Evolutionary conservation across 2,888 invertebrate species (phyloP).

Genomic region (Amphimallon solstitiale): DNA sequence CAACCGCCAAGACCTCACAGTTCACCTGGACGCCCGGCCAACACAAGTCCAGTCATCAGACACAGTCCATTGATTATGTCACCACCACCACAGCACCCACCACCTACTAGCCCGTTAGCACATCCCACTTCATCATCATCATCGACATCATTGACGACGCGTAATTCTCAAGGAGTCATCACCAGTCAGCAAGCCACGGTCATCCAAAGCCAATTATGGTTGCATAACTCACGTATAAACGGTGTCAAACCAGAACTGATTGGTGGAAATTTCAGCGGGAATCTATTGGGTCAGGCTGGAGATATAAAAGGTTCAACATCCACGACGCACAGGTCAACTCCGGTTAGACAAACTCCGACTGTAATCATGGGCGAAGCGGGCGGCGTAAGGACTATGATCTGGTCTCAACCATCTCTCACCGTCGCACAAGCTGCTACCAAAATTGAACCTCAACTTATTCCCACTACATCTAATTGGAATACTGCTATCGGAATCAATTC

Average conservation of each 20-base stretch:
- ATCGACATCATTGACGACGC: slow-evolving; percentile 40
- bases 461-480: slow-evolving; percentile 60
- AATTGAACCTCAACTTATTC: slow-evolving; percentile 54
- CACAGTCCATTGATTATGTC: slow-evolving; percentile 57
- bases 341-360: slow-evolving; percentile 77
- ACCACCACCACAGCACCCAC: slow-evolving; percentile 49
- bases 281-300: slow-evolving; percentile 47
- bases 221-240: slow-evolving; percentile 72
- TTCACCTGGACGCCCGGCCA: slow-evolving; percentile 60
- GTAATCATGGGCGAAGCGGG: slow-evolving; percentile 95
- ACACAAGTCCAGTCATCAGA: slow-evolving; percentile 59
- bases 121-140: slow-evolving; percentile 60
- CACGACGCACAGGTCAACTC: slow-evolving; percentile 30
- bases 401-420: slow-evolving; percentile 69
- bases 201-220: slow-evolving; percentile 60
- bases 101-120: slow-evolving; percentile 54
- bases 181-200: slow-evolving; percentile 53
- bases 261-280: slow-evolving; percentile 66
- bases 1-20: slow-evolving; percentile 62
- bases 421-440: slow-evolving; percentile 50
- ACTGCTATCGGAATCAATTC: slow-evolving; percentile 51
- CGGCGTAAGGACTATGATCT: slow-evolving; percentile 80
- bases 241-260: slow-evolving; percentile 85
- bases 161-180: slow-evolving; percentile 54
- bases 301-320: slow-evolving; percentile 52